Percentiles rank a stretch among this genome's conserved stretches.
Evolutionary conservation across 2,797 vertebrate species (phyloP).

Genomic region (Poecilia velifera): DNA sequence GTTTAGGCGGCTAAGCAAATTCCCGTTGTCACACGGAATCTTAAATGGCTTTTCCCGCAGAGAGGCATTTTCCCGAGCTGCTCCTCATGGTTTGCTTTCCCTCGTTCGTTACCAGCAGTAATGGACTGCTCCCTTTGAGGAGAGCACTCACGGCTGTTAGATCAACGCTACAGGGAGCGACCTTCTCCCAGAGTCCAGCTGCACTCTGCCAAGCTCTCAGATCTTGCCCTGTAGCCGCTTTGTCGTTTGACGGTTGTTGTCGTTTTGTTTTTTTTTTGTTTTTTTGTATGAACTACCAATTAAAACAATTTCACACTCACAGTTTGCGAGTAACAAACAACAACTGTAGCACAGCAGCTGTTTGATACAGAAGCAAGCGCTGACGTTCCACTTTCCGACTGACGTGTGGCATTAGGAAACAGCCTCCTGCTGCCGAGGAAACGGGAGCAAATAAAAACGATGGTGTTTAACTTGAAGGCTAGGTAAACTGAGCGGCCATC

Average conservation of each 20-base stretch:
- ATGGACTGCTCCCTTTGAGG: constrained; percentile 60
- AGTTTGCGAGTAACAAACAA: constrained; percentile 31
- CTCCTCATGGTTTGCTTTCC: constrained; percentile 35
- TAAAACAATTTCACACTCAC: constrained; percentile 41
- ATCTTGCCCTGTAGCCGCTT: constrained; percentile 19
- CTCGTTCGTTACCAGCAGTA: constrained; percentile 66
- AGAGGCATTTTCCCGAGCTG: constrained; percentile 70
- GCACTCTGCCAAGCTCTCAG: constrained; percentile 21
- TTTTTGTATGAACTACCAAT: constrained; percentile 29
- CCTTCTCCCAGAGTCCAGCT: constrained; percentile 35
- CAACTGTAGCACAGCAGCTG: constrained; percentile 30
- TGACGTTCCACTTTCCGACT: constrained; percentile 13
- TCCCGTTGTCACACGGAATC: constrained; percentile 54
- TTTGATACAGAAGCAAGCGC: constrained; percentile 27
- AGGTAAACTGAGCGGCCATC: neutral
- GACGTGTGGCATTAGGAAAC: constrained; percentile 36
- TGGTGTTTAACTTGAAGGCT: neutral
- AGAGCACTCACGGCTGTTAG: constrained; percentile 49
- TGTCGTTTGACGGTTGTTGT: constrained; percentile 21
- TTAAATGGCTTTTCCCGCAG: constrained; percentile 60
- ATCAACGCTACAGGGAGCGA: constrained; percentile 41
- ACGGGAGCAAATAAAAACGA: neutral
- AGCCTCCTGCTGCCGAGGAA: neutral
- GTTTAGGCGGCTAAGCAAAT: constrained; percentile 62
- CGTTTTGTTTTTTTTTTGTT: neutral